phyloP scores from a whole-genome alignment of 2,113 vertebrate species.

The Urocolius indicus region DNA sequence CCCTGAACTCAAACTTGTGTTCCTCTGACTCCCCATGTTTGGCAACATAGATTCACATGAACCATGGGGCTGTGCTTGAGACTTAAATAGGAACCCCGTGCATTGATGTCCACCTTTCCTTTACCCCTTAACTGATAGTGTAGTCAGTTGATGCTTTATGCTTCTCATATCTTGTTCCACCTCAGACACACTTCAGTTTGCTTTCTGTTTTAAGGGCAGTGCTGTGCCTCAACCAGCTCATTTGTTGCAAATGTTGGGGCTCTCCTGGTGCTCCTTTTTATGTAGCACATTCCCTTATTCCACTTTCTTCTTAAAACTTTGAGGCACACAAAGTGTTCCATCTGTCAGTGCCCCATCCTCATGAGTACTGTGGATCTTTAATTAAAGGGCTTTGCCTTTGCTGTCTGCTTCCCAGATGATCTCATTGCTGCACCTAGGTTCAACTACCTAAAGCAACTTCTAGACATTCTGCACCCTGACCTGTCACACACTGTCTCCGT shows the following conservation, averaged over 20 bases:
- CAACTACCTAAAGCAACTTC: neutral
- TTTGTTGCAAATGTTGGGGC: neutral
- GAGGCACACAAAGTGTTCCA: neutral
- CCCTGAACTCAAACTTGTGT: neutral
- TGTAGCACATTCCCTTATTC: neutral
- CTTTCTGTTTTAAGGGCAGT: neutral
- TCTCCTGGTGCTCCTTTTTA: neutral
- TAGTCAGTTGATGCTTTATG: neutral
- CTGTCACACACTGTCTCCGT: neutral
- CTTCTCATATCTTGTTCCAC: neutral
- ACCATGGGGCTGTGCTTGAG: neutral
- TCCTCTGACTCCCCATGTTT: neutral
- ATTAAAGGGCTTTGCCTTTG: conserved; percentile 16
- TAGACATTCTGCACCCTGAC: neutral
- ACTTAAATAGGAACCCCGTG: rapidly evolving
- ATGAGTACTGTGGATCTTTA: neutral
- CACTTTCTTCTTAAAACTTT: neutral
- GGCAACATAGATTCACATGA: neutral
- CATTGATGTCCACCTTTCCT: neutral
- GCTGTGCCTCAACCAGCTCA: neutral
- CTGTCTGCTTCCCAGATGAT: neutral
- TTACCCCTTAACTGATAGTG: neutral
- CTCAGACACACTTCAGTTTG: neutral
- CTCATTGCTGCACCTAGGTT: neutral
- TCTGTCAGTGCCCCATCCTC: neutral